Base-by-base conservation (phyloP, 2,888 invertebrate genomes). In the Caenorhabditis sinica region DNA sequence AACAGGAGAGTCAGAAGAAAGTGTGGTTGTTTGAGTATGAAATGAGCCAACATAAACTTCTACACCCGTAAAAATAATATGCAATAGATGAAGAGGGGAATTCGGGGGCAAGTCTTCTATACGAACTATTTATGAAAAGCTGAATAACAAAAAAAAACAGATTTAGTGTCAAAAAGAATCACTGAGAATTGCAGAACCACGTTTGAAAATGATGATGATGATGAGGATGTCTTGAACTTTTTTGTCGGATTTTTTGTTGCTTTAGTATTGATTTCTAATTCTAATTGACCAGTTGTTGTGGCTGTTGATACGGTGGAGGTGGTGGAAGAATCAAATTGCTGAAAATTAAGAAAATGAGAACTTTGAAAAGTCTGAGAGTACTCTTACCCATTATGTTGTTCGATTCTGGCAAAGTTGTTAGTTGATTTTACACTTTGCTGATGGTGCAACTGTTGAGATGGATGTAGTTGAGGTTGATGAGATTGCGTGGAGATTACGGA, bases 271-370 rank as follows among this genome's bases (percentile, higher is more conserved):
- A 49, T 49, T 60, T 56, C 20, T 56, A 20, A 25, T 9, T 61
- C 71, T 80, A 84, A 40, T 84, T 84, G 71, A 80, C 83, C 75
- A 83, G 56, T 58, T 83, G 83, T 30, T 83, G 83, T n/a, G 66
- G 75, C 66, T 84, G 84, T 66, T 84, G 84, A 61, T 84, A 84
- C 28, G 84, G 84, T 40, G 84, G 84, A 43, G 84, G 84, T 58
- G 84, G 84, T 61, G 84, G 84, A 8, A 84, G 76, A 53, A 71
- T 79, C 58, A 83, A 28, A 66, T 83, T 79, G 61, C 83, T 83
- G 83, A 17, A 83, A 33, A 23, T 23, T 5, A 20, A 56, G 28
- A 49, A 36, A 17, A 28, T 40, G 13, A 20, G 13, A 8, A 40
- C 17, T 25, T 65, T 25, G 17, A 9, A 36, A 28, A 23, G 20